Evolutionary conservation across 37 sponge, comb jelly and placozoan genomes (phyloP).

Genomic region (Crambe crambe): DNA sequence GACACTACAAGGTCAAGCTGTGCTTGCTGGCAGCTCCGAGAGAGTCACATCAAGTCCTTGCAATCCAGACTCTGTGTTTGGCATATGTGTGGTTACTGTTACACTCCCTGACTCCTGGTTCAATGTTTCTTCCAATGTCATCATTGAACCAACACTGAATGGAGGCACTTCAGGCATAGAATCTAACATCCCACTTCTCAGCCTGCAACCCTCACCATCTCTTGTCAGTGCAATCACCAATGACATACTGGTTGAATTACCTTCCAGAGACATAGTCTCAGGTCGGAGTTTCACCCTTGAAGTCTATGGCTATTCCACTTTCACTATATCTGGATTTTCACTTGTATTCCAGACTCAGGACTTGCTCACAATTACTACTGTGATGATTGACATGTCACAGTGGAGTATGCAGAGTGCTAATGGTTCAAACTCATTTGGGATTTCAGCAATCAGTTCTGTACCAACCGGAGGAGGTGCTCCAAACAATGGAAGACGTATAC

Average conservation of each 20-base stretch:
- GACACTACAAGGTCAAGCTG: neutral
- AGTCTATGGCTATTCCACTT: slow-evolving; percentile 40
- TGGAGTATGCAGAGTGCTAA: slow-evolving; percentile 33
- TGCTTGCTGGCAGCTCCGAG: neutral
- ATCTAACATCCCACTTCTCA: neutral
- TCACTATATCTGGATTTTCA: slow-evolving; percentile 40
- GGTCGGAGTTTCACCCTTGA: slow-evolving; percentile 43
- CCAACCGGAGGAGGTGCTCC: neutral
- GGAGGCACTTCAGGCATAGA: neutral
- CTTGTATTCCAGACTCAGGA: slow-evolving; percentile 13
- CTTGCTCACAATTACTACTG: neutral
- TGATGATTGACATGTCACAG: slow-evolving; percentile 4
- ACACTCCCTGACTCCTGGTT: slow-evolving; percentile 62
- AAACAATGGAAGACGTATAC: neutral
- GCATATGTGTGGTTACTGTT: slow-evolving; percentile 35
- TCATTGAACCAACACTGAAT: slow-evolving; percentile 1
- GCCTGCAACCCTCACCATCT: slow-evolving; percentile 6
- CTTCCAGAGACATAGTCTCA: slow-evolving; percentile 28
- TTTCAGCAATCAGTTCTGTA: slow-evolving; percentile 18
- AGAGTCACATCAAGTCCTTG: slow-evolving; percentile 12
- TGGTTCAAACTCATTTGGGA: slow-evolving; percentile 16
- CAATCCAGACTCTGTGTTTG: slow-evolving; percentile 24
- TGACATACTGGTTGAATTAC: slow-evolving; percentile 41
- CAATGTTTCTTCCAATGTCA: neutral
- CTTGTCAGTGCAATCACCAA: slow-evolving; percentile 4